These are phyloP conservation scores for Melanogrammus aeglefinus DNA, from an alignment of 2,797 vertebrate genomes.

Conservation along the genomic window DNA sequence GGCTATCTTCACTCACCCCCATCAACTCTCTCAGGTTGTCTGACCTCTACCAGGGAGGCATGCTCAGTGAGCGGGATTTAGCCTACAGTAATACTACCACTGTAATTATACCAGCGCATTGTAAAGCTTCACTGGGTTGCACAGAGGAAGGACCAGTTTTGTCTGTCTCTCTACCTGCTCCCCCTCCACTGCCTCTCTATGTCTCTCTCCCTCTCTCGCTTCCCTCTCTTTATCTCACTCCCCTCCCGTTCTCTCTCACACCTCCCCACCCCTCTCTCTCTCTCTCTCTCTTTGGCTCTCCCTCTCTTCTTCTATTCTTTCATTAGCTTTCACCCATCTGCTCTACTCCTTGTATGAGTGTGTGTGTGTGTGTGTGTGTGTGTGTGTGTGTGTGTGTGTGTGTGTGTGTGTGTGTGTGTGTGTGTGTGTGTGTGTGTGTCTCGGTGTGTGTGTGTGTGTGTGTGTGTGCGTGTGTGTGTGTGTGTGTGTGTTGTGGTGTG, in stretches of 20 bases:
- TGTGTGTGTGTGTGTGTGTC: too few species aligned
- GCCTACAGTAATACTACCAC: constrained; percentile 9
- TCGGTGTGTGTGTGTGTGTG: not conserved
- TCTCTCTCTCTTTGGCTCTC: not conserved
- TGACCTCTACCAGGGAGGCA: not conserved
- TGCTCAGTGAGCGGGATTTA: not conserved
- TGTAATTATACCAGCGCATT: constrained; percentile 37
- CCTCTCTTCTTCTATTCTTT: not conserved
- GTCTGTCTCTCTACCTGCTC: not conserved
- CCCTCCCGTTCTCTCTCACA: not conserved
- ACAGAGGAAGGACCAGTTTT: constrained; percentile 47
- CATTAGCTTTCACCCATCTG: not conserved
- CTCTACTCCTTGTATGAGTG: not conserved
- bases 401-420: too few species aligned
- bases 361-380: too few species aligned
- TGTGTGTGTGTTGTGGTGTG: too few species aligned
- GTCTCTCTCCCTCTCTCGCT: not conserved
- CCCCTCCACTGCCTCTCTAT: not conserved
- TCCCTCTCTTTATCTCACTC: not conserved
- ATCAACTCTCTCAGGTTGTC: not conserved
- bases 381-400: too few species aligned
- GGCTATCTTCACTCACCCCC: not conserved
- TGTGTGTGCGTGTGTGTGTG: too few species aligned
- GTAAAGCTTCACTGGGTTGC: constrained; percentile 42
- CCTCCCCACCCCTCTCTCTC: not conserved